Evolutionary conservation across 1,140 invertebrate species (phyloP), one percentile per base, ranked within the genome.

Genomic region (Luehdorfia chinensis): DNA sequence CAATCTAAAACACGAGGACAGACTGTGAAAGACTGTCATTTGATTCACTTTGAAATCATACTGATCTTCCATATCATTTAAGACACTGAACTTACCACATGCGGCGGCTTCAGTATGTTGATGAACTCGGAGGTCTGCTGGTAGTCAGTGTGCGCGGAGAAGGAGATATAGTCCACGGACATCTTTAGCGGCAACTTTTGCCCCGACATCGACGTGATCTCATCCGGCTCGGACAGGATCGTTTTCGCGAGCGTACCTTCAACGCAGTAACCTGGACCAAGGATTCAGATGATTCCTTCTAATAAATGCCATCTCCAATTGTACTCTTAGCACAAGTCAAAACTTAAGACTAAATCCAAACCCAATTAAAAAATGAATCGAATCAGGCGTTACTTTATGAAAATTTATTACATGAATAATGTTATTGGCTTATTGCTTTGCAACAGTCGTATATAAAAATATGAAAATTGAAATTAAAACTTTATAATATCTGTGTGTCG

Each of bases 131-230:
- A 97, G 0, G 98, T 99, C 88, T 99, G 98, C 73, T 98, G 94
- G 84, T 99, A 99, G 86, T 99, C 98, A 0, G 98, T 99, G 74
- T 99, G 98, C 1, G 98, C 98, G 0, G 98, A 99, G 85, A 99
- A 99, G 0, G 97, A 99, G 62, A 99, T 99, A 74, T 99, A 99
- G 84, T 99, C 97, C 0, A 99, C 98, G 0, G 97, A 97, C 94
- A 98, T 96, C 84, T 98, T 98, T 2, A 99, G 86, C 0, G 97
- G 96, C 12, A 99, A 86, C 81, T 98, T 98, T 81, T 99, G 97
- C 0, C 98, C 98, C 8, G 92, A 92, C 91, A 99, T 94, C 0
- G 97, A 95, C 0, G 94, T 93, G 14, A 99, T 98, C 87, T 99
- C 98, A 80, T 99, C 97, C 0, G 98, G 98, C 87, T 99, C 98